phyloP scores from a whole-genome alignment of 2,113 vertebrate species.

The Rhea americana region DNA sequence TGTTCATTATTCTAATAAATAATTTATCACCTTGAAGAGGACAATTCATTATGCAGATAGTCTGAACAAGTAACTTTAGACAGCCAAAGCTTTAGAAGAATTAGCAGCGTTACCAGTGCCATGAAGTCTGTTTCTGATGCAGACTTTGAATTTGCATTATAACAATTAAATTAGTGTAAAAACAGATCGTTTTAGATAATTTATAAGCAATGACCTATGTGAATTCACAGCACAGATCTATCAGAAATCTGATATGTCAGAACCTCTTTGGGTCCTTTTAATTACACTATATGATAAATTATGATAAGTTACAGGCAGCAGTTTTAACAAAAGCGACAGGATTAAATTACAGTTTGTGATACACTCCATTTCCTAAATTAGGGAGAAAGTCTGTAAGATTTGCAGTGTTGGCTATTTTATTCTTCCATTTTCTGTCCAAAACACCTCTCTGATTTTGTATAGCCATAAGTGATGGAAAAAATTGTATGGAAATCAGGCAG shows the following conservation, averaged over 20 bases:
- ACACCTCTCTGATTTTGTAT: neutral
- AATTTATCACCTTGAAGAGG: conserved; percentile 74
- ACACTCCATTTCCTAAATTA: neutral
- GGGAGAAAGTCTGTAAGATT: neutral
- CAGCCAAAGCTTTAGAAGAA: conserved; percentile 38
- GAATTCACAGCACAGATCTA: neutral
- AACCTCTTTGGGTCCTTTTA: neutral
- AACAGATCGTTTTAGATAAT: neutral
- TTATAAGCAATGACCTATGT: neutral
- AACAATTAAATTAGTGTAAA: neutral
- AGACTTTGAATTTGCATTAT: neutral
- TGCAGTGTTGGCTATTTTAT: neutral
- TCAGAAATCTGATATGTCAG: neutral
- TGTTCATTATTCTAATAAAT: conserved; percentile 79
- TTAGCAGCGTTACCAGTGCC: neutral
- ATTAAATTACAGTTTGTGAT: neutral
- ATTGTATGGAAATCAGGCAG: neutral
- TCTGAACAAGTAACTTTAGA: conserved; percentile 64
- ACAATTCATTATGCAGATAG: conserved; percentile 71
- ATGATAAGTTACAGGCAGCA: neutral
- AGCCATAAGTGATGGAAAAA: neutral
- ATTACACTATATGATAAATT: neutral
- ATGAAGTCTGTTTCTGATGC: neutral
- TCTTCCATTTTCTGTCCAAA: neutral
- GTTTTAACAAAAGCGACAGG: conserved; percentile 1